A percentile compares a stretch with the other conserved stretches of the same genome.
phyloP scores from a whole-genome alignment of 2,888 invertebrate genomes.

The Leptinotarsa juncta region DNA sequence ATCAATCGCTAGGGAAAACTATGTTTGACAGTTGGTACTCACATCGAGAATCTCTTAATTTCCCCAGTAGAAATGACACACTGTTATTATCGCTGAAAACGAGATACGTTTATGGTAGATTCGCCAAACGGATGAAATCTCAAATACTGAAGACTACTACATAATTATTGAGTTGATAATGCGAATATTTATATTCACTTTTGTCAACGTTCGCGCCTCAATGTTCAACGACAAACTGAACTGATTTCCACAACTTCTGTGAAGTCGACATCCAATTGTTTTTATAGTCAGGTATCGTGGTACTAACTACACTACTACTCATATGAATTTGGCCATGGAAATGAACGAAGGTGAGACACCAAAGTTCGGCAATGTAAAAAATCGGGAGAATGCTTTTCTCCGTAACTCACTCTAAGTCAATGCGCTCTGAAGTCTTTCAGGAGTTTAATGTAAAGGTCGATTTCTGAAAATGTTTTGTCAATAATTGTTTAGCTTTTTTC shows the following conservation, averaged over 20 bases:
- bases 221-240: constrained; percentile 11
- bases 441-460: no score
- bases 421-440: no score
- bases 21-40: background rate
- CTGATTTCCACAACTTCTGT: constrained; percentile 9
- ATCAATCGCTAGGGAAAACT: no score
- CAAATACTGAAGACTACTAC: background rate
- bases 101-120: background rate
- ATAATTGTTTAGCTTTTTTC: no score
- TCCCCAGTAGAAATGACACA: background rate
- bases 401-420: no score
- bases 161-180: constrained; percentile 1
- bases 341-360: no score
- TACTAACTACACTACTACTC: background rate
- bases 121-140: background rate
- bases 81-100: background rate
- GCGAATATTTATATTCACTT: constrained; percentile 8
- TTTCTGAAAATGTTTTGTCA: no score
- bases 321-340: background rate
- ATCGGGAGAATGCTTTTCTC: no score
- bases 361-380: no score
- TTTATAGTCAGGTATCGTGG: background rate
- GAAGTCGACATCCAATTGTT: constrained; percentile 17
- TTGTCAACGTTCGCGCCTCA: constrained; percentile 1
- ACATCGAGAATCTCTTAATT: background rate